Evolutionary conservation across 2,113 vertebrate species (phyloP).

Genomic region (Halichoerus grypus): DNA sequence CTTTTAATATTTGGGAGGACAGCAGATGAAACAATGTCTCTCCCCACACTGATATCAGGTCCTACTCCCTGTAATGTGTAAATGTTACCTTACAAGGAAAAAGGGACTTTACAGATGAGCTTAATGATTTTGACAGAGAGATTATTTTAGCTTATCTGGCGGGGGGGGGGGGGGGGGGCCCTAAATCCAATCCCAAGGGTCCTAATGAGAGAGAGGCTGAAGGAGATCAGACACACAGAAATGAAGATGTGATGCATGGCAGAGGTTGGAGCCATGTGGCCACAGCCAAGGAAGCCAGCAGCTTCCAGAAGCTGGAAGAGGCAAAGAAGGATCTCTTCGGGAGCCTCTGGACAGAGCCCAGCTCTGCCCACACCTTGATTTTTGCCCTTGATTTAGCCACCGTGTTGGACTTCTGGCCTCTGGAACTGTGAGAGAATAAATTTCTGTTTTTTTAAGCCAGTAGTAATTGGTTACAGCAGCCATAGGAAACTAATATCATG

Average conservation of each 20-base stretch:
- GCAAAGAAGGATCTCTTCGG: accelerated
- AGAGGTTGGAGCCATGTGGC: not conserved
- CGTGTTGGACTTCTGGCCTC: not conserved
- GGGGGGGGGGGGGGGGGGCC: no score
- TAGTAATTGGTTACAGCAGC: not conserved
- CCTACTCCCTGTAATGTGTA: not conserved
- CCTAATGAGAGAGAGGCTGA: not conserved
- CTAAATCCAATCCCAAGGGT: not conserved
- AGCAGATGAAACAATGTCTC: not conserved
- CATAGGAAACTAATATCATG: not conserved
- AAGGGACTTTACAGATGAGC: not conserved
- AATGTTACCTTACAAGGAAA: not conserved
- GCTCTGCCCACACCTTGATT: not conserved
- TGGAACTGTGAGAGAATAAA: not conserved
- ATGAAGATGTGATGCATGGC: accelerated
- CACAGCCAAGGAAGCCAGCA: accelerated
- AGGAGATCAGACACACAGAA: not conserved
- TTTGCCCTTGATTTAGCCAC: not conserved
- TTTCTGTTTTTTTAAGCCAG: not conserved
- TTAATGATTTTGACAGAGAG: not conserved
- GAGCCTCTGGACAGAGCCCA: not conserved
- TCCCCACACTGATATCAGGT: no score
- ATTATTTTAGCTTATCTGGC: not conserved
- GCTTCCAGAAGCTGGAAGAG: accelerated
- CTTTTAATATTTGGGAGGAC: not conserved